A percentile compares a stretch with the other conserved stretches of the same genome.
Evolutionary conservation across 1,140 invertebrate genomes (phyloP).

Genomic region (Mactra quadrangularis): DNA sequence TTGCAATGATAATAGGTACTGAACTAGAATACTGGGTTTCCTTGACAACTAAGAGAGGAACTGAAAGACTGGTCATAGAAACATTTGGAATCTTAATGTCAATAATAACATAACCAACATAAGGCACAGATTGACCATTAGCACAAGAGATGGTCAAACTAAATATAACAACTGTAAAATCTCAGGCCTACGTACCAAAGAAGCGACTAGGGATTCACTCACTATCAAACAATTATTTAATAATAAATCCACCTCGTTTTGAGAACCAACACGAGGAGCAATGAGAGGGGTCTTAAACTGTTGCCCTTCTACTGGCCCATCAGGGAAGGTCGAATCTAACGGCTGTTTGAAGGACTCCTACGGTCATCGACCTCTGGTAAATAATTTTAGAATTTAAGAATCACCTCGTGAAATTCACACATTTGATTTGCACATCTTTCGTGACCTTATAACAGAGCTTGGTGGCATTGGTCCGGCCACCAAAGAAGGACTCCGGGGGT

Average conservation of each 20-base stretch:
- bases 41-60: slow-evolving; percentile 1
- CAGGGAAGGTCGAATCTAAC: no score
- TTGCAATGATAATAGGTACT: not conserved
- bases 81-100: not conserved
- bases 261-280: not conserved
- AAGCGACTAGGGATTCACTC: not conserved
- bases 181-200: not conserved
- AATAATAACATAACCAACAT: not conserved
- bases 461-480: no score
- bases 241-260: not conserved
- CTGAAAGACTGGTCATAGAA: not conserved
- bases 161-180: no score
- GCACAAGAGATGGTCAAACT: no score
- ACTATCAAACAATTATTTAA: not conserved
- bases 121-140: not conserved
- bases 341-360: no score
- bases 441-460: no score
- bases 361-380: no score
- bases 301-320: no score
- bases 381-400: no score
- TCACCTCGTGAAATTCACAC: no score
- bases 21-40: not conserved
- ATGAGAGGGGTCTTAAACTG: slow-evolving; percentile 1
- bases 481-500: no score
- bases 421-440: no score